Evolutionary conservation across 2,797 vertebrate genomes (phyloP).

Genomic region (Erethizon dorsatum): DNA sequence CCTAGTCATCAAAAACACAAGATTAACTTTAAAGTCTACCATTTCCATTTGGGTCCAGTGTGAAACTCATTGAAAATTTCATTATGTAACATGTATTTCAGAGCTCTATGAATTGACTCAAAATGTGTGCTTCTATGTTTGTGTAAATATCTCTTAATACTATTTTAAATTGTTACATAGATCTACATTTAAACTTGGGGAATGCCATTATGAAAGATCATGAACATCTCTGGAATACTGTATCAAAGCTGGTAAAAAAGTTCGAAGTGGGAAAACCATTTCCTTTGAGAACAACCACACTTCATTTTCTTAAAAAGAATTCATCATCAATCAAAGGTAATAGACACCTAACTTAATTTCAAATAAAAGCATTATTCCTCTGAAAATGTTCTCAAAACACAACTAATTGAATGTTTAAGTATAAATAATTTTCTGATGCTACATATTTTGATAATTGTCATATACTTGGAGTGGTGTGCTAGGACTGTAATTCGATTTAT

Average conservation of each 20-base stretch:
- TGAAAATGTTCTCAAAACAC: conserved; percentile 15
- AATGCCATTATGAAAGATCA: conserved; percentile 81
- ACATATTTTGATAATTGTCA: conserved; percentile 14
- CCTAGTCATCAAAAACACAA: background rate
- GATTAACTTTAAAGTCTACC: background rate
- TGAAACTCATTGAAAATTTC: background rate
- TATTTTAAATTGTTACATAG: conserved; percentile 67
- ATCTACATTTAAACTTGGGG: conserved; percentile 81
- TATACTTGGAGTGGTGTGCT: background rate
- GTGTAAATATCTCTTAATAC: background rate
- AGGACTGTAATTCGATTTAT: background rate
- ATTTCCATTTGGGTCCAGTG: background rate
- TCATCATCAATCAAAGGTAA: conserved; percentile 76
- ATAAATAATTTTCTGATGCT: background rate
- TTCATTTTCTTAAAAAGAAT: conserved; percentile 78
- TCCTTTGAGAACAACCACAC: conserved; percentile 82
- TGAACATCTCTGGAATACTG: conserved; percentile 84
- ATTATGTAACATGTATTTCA: background rate
- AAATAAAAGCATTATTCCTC: background rate
- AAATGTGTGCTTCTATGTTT: background rate
- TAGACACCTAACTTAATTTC: background rate
- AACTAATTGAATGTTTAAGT: background rate
- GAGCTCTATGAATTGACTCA: background rate
- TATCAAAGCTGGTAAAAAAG: conserved; percentile 74
- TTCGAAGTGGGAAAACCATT: conserved; percentile 77